Evolutionary conservation across 1,140 invertebrate species (phyloP).

Genomic region (Atta cephalotes): DNA sequence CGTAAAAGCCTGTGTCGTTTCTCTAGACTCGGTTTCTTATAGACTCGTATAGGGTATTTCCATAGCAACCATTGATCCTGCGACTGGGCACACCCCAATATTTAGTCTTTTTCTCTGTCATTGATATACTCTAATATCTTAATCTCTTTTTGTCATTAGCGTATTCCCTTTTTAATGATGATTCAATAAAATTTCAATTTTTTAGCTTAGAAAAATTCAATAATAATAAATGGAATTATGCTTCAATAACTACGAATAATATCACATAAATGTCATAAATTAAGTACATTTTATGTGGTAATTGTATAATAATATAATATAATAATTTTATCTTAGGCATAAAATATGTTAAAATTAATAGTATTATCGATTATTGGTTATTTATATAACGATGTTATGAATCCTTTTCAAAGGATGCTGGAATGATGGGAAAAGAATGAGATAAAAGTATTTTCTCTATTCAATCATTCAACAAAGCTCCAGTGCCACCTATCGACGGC

Average conservation of each 20-base stretch:
- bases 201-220: not conserved
- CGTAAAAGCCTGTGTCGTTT: not conserved
- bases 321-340: not conserved
- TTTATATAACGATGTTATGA: not conserved
- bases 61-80: constrained; percentile 56
- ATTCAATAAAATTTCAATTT: not conserved
- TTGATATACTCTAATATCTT: constrained; percentile 7
- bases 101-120: not conserved
- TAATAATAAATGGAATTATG: not conserved
- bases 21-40: constrained; percentile 11
- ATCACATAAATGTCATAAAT: not conserved
- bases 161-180: not conserved
- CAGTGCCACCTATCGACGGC: not conserved
- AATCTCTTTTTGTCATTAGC: not conserved
- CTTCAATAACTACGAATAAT: not conserved
- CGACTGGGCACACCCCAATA: constrained; percentile 7
- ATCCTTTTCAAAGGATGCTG: not conserved
- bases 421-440: not conserved
- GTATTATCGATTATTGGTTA: not conserved
- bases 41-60: constrained; percentile 34
- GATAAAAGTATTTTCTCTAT: not conserved
- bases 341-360: not conserved
- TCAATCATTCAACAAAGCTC: not conserved
- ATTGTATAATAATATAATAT: not conserved
- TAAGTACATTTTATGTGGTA: not conserved